A percentile compares a stretch with the other conserved stretches of the same genome.
phyloP scores from a whole-genome alignment of 2,888 invertebrate genomes.

The Rapana venosa region DNA sequence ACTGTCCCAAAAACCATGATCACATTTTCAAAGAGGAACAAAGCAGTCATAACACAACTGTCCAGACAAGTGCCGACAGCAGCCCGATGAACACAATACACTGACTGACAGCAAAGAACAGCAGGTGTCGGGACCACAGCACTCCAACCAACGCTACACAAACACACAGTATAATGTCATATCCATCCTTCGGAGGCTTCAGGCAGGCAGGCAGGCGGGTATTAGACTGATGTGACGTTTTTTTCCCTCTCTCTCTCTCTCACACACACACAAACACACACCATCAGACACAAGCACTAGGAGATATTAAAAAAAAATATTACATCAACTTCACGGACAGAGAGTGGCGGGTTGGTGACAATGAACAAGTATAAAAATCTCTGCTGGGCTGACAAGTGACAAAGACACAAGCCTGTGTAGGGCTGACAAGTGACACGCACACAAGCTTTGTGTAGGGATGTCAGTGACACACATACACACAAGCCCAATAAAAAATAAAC shows the following conservation, averaged over 20 bases:
- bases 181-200: background rate
- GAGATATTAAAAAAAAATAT: background rate
- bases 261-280: background rate
- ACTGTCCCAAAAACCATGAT: background rate
- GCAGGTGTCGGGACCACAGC: background rate
- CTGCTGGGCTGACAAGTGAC: conserved; percentile 24
- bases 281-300: background rate
- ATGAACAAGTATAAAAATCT: background rate
- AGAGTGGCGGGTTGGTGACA: background rate
- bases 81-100: background rate
- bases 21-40: background rate
- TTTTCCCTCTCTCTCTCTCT: background rate
- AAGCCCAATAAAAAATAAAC: background rate
- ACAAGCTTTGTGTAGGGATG: background rate
- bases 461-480: background rate
- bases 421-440: background rate
- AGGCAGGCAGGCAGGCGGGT: background rate
- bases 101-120: background rate
- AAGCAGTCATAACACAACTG: background rate
- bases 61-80: background rate
- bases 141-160: background rate
- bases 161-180: background rate
- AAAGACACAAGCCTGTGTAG: background rate
- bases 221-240: background rate
- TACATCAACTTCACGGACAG: background rate